Conservation (phyloP, 1,140 invertebrate genomes). For the Batillaria attramentaria region DNA sequence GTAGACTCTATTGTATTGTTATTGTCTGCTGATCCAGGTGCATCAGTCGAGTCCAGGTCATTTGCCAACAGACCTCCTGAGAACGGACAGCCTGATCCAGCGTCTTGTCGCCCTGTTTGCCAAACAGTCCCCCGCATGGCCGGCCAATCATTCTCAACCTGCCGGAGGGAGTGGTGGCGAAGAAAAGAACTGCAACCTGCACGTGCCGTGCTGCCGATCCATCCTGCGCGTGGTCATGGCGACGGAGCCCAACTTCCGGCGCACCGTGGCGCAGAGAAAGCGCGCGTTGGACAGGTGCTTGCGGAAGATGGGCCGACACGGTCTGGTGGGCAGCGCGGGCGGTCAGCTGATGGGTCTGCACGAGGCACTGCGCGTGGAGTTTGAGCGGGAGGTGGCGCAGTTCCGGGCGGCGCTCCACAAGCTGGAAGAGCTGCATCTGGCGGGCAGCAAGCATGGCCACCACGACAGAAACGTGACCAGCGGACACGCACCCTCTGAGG, state of each 20-base stretch:
- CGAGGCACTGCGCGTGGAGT: constrained; percentile 84
- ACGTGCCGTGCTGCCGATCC: constrained; percentile 75
- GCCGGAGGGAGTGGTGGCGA: constrained; percentile 43
- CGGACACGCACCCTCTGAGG: constrained; percentile 84
- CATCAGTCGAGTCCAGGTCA: constrained; percentile 69
- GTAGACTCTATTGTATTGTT: too few relatives aligned
- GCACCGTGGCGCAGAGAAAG: constrained; percentile 77
- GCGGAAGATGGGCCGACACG: constrained; percentile 86
- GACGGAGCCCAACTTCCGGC: constrained; percentile 76
- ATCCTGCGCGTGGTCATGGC: constrained; percentile 76
- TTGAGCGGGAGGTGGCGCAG: constrained; percentile 86
- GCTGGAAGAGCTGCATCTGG: constrained; percentile 83
- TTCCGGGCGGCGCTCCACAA: constrained; percentile 91
- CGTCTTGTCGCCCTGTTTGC: constrained; percentile 86
- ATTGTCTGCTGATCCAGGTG: too few relatives aligned
- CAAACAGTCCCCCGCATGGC: constrained; percentile 70
- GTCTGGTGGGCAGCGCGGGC: constrained; percentile 76
- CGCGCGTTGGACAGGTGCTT: constrained; percentile 84
- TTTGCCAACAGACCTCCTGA: constrained; percentile 73
- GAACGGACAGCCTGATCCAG: constrained; percentile 84
- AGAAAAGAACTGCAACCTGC: constrained; percentile 73
- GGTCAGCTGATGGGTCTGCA: constrained; percentile 76
- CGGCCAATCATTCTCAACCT: not conserved
- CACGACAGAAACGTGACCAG: not conserved
- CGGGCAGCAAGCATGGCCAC: constrained; percentile 65